phyloP scores from a whole-genome alignment of 2,113 vertebrate genomes.

The Neodon shergylaensis region DNA sequence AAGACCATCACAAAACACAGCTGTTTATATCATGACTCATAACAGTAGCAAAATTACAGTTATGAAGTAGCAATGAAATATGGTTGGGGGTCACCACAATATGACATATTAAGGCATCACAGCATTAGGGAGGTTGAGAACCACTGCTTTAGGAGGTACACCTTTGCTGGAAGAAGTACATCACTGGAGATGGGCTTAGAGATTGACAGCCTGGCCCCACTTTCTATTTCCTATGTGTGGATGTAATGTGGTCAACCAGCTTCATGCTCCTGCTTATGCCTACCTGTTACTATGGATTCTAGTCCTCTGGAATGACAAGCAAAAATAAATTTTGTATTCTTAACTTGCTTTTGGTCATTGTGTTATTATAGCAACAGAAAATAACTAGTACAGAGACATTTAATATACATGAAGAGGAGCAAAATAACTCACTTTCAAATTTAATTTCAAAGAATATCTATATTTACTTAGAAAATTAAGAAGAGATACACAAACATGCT shows the following conservation, averaged over 20 bases:
- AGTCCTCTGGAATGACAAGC: neutral
- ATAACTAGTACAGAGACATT: neutral
- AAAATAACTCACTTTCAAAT: conserved; percentile 53
- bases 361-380: neutral
- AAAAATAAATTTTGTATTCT: neutral
- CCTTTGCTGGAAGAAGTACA: too few species aligned
- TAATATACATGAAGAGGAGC: neutral
- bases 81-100: neutral
- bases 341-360: neutral
- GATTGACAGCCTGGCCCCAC: too few species aligned
- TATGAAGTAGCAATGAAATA: neutral
- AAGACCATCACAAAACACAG: neutral
- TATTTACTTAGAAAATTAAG: conserved; percentile 31
- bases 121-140: neutral
- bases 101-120: neutral
- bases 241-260: neutral
- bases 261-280: neutral
- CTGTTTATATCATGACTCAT: neutral
- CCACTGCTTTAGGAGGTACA: neutral
- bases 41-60: neutral
- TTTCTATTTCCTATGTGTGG: neutral
- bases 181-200: too few species aligned
- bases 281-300: neutral
- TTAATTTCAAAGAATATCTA: conserved; percentile 19
- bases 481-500: neutral